A percentile compares a stretch with the other conserved stretches of the same genome.
Evolutionary conservation across 2,113 vertebrate genomes (phyloP).

Genomic region (Gambusia holbrooki): DNA sequence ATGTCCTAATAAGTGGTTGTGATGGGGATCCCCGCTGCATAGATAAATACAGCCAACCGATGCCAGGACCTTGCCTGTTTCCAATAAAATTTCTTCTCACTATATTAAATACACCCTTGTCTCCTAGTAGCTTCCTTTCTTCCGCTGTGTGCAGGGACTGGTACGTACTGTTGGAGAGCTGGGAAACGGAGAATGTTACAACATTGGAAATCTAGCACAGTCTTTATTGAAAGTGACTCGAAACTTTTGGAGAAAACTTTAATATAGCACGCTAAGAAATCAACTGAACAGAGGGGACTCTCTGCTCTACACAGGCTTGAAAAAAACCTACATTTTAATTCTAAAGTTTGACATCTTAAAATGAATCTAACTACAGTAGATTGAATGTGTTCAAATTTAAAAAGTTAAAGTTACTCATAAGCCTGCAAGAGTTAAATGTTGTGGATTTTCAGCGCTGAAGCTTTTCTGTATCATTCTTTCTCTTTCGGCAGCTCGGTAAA

Average conservation of each 20-base stretch:
- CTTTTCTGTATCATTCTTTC: neutral
- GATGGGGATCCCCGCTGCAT: conserved; percentile 72
- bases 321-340: too few species aligned
- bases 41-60: conserved; percentile 66
- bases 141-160: conserved; percentile 18
- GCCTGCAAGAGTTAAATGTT: neutral
- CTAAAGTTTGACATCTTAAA: too few species aligned
- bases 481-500: neutral
- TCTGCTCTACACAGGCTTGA: too few species aligned
- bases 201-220: neutral
- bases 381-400: too few species aligned
- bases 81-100: conserved; percentile 64
- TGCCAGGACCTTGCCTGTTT: conserved; percentile 66
- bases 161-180: conserved; percentile 9
- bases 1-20: conserved; percentile 75
- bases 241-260: neutral
- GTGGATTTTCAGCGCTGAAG: neutral
- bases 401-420: too few species aligned
- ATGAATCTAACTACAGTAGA: too few species aligned
- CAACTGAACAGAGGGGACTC: neutral
- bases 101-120: conserved; percentile 49
- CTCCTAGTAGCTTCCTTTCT: conserved; percentile 46
- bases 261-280: neutral
- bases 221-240: neutral
- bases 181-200: neutral